Evolutionary conservation across 1,140 invertebrate species (phyloP), one percentile per base, ranked within the genome.

Genomic region (Drosophila obscura): DNA sequence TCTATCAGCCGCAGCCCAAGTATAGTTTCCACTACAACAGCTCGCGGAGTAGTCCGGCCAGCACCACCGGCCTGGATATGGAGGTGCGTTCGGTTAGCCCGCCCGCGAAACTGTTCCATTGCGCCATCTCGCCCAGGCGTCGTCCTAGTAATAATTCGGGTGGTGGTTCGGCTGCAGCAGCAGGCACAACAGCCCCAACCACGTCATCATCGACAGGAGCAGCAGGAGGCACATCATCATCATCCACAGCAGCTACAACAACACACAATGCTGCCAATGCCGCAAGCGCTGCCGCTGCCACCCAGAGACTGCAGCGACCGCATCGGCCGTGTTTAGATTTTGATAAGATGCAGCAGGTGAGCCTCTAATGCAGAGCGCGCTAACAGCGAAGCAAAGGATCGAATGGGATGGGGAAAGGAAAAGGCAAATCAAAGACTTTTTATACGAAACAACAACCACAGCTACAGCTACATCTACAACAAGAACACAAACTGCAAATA

Each of bases 251-350:
- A 61, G 55, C 64, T 28, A 75, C 62, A 59, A 59, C 55, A 28
- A 80, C 50, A 59, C 74, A 68, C 19, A 63, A 50, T 60, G 60
- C 60, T 61, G 71, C 63, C 68, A 80, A 75, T 48, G 77, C 63
- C 53, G 56, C 56, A 15, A 50, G 45, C 52, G 77, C 72, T 63
- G 57, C 75, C 44, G 80, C 81, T 63, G 94, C 92, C 92, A 94
- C 93, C 88, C 94, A 69, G 93, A 94, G 93, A 87, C 94, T 93
- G 63, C 94, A 94, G 81, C 92, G 94, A 76, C 93, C 94, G 68
- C 96, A 96, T 87, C 94, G 97, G 91, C 97, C 97, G 73, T 97
- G 96, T 93, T 94, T 98, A 89, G 97, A 98, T 93, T 98, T 98
- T 92, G 97, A 98, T 93, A 98, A 98, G 94, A 98, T 98, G 97